Conservation (phyloP, 53 echinoderm and acorn worm species). For the Echinarachnius parma region DNA sequence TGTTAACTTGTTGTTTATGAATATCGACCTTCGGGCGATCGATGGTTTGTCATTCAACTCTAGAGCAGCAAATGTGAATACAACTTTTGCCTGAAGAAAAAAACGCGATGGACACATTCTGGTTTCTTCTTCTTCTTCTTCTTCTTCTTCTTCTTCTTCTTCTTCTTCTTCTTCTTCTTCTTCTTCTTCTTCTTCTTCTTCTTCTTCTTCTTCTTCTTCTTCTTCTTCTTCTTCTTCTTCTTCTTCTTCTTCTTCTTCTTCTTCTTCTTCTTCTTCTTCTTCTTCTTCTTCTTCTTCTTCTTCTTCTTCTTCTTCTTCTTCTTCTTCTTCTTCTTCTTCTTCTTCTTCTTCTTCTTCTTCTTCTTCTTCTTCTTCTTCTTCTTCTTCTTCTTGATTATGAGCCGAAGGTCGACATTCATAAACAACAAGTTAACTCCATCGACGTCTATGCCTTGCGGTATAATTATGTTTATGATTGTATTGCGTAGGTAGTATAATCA, state of each 20-base stretch:
- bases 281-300: not conserved
- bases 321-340: not conserved
- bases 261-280: not conserved
- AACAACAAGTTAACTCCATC: too few relatives aligned
- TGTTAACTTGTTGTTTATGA: too few relatives aligned
- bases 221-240: not conserved
- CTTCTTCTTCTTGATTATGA: not conserved
- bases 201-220: not conserved
- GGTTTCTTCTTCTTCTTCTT: not conserved
- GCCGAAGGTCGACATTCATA: too few relatives aligned
- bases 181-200: not conserved
- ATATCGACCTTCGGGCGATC: too few relatives aligned
- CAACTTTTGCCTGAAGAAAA: too few relatives aligned
- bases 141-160: not conserved
- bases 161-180: not conserved
- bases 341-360: not conserved
- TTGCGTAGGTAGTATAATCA: too few relatives aligned
- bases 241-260: not conserved
- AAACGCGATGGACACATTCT: too few relatives aligned
- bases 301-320: not conserved
- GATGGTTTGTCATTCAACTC: too few relatives aligned
- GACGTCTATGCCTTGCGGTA: too few relatives aligned
- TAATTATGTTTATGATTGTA: too few relatives aligned
- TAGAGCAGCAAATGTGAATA: too few relatives aligned
- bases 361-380: not conserved